Percentiles rank a stretch among this genome's conserved stretches.
Conservation (phyloP, 2,888 invertebrate species). For the Rhamnusium bicolor region DNA sequence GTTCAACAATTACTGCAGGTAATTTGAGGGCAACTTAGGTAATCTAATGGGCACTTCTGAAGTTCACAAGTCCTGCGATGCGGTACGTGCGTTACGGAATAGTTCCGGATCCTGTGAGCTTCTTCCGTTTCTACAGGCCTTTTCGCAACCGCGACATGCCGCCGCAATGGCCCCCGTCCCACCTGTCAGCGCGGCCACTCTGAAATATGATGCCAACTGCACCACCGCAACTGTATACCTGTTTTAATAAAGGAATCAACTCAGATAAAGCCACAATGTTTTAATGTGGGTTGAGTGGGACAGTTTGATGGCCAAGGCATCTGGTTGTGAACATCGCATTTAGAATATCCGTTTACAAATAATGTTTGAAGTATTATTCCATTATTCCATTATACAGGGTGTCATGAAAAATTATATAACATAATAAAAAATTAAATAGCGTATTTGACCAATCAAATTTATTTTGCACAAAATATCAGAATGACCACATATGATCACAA, state of each 20-base stretch:
- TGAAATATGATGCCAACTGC: conserved; percentile 27
- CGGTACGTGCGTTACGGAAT: conserved; percentile 44
- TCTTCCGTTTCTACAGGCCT: conserved; percentile 35
- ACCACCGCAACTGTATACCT: conserved; percentile 17
- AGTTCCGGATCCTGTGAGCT: conserved; percentile 40
- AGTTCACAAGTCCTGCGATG: conserved; percentile 32
- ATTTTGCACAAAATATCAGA: too few relatives aligned
- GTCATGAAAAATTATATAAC: too few relatives aligned
- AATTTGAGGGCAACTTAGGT: conserved; percentile 44
- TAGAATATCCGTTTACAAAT: background rate
- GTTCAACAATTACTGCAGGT: conserved; percentile 44
- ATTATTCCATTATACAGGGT: background rate
- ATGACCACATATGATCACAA: too few relatives aligned
- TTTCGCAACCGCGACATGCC: conserved; percentile 35
- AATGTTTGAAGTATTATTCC: background rate
- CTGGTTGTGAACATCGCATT: background rate
- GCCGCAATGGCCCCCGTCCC: conserved; percentile 27
- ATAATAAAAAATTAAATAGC: too few relatives aligned
- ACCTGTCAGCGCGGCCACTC: conserved; percentile 16
- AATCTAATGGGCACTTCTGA: conserved; percentile 39
- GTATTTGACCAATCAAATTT: too few relatives aligned
- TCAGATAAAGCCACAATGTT: conserved; percentile 5
- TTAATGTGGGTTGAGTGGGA: conserved; percentile 3
- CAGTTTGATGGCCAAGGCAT: background rate
- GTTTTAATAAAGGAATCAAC: conserved; percentile 20